Evolutionary conservation across 2,888 invertebrate species (phyloP), one percentile per base, ranked within the genome.

Genomic region (Tricholauxania praeusta): DNA sequence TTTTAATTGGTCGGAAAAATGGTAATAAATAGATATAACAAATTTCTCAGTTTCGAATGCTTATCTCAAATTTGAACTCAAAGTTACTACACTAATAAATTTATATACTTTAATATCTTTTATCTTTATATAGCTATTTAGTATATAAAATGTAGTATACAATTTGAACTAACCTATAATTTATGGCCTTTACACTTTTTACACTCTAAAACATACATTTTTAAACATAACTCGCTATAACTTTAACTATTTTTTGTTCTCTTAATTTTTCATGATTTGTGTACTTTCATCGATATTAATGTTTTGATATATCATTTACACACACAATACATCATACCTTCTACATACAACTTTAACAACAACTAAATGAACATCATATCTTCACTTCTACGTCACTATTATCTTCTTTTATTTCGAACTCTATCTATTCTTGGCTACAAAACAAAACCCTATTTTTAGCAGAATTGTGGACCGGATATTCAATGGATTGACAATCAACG

Each of bases 401-500:
- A 51, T 53, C 70, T 57, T 66, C 63, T 59, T 71, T 15, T 53
- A 19, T 72, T 63, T 70, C 65, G 65, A 39, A 47, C 65, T 69
- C 48, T 59, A 28, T 69, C 28, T 67, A 22, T 72, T 78, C 78
- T 80, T 77, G 81, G 82, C 81, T 84, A 51, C 60, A 60, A 60
- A 69, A 69, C 60, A 51, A 69, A 82, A 80, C 82, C 82, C 79
- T 83, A 83, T 85, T 82, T 84, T 85, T 87, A 89, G 82, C 88
- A 93, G 93, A 94, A 94, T 85, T 91, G 95, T 62, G 96, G 96
- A 0, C 95, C 96, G 1, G 98, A 98, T 80, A 93, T 98, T 12
- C 92, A 93, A 76, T 97, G 97, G 96, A 95, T 98, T 62, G 98
- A 99, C 86, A 92, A 93, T 63, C 97, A 96, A 79, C 93, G 95